These are phyloP conservation scores for Heterotis niloticus DNA, from an alignment of 2,113 vertebrate species.

Conservation along the genomic window DNA sequence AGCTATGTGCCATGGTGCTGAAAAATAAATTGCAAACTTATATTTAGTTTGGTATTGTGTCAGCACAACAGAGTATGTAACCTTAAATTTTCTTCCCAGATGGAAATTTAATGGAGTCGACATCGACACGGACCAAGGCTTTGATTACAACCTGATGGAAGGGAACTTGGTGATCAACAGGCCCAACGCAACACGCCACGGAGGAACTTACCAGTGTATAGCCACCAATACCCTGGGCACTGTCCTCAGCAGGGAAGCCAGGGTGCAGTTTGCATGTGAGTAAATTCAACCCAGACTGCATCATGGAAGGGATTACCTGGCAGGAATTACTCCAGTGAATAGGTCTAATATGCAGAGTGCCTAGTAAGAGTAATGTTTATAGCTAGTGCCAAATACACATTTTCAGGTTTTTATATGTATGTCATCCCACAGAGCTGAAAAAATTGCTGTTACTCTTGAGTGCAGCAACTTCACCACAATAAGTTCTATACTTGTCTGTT, in stretches of 20 bases:
- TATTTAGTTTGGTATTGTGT: not conserved
- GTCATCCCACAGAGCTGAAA: no score
- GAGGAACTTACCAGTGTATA: conserved; percentile 84
- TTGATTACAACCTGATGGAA: conserved; percentile 76
- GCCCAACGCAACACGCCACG: conserved; percentile 70
- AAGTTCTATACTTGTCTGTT: no score
- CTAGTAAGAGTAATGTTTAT: no score
- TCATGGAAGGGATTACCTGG: not conserved
- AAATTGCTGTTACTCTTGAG: no score
- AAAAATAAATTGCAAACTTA: not conserved
- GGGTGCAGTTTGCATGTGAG: conserved; percentile 89
- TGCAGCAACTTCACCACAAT: no score
- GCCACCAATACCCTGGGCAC: conserved; percentile 81
- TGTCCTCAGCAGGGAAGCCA: conserved; percentile 76
- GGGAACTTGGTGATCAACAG: conserved; percentile 79
- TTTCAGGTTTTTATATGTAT: no score
- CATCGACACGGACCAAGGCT: conserved; percentile 69
- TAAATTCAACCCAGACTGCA: conserved; percentile 29
- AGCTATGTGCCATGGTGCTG: not conserved
- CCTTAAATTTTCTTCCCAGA: conserved; percentile 54
- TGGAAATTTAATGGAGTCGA: conserved; percentile 80
- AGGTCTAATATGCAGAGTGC: no score
- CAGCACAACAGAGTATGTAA: not conserved
- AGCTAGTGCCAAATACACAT: no score
- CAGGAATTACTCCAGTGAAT: not conserved